A percentile compares a stretch with the other conserved stretches of the same genome.
Conservation (phyloP, 2,888 invertebrate species). For the Nomada lathburiana region DNA sequence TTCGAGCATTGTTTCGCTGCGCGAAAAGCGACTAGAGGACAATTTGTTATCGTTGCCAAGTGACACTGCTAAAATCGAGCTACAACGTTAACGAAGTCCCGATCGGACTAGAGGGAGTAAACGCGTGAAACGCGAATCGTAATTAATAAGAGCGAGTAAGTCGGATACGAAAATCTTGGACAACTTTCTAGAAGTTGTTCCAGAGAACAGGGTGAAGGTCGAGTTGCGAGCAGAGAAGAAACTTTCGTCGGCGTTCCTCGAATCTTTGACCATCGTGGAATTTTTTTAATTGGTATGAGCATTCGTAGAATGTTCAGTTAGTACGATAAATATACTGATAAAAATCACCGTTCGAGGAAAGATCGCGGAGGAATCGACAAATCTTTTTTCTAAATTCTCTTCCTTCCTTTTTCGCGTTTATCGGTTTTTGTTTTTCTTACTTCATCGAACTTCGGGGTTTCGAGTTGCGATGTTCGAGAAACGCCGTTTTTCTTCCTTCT, state of each 20-base stretch:
- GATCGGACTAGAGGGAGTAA: background rate
- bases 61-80: background rate
- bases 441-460: background rate
- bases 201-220: background rate
- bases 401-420: background rate
- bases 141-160: slow-evolving; percentile 25
- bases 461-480: slow-evolving; percentile 6
- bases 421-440: background rate
- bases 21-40: background rate
- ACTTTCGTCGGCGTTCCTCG: slow-evolving; percentile 25
- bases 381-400: background rate
- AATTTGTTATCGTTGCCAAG: slow-evolving; percentile 6
- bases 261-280: background rate
- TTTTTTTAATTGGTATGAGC: background rate
- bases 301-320: background rate
- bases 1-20: background rate
- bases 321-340: background rate
- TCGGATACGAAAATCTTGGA: slow-evolving; percentile 24
- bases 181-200: slow-evolving; percentile 14
- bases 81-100: slow-evolving; percentile 15
- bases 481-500: background rate
- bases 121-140: background rate
- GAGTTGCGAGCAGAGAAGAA: slow-evolving; percentile 18
- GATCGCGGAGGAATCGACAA: background rate
- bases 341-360: background rate